A percentile compares a stretch with the other conserved stretches of the same genome.
Evolutionary conservation across 2,797 vertebrate genomes (phyloP).

Genomic region (Toxotes lorentzi): DNA sequence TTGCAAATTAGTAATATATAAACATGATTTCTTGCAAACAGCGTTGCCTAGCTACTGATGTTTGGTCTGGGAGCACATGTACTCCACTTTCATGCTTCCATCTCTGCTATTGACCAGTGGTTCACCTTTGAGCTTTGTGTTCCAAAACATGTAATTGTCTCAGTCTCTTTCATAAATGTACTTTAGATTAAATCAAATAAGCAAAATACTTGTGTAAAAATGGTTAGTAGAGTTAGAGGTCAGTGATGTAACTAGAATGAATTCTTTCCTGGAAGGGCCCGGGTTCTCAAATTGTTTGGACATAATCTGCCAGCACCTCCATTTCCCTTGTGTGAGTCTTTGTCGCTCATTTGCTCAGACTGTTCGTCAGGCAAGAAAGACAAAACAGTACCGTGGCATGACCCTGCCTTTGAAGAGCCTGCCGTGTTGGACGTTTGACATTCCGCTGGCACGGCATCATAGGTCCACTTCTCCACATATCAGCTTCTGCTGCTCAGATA

Average conservation of each 20-base stretch:
- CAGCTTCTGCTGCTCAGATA: conserved; percentile 66
- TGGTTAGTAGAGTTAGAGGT: neutral
- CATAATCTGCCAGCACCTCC: conserved; percentile 4
- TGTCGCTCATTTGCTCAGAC: conserved; percentile 10
- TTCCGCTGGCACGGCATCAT: conserved; percentile 76
- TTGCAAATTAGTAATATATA: neutral
- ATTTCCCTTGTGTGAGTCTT: conserved; percentile 21
- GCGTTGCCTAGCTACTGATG: conserved; percentile 9
- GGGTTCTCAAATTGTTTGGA: conserved; percentile 11
- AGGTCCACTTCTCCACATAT: conserved; percentile 61
- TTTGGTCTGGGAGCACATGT: neutral
- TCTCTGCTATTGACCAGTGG: neutral
- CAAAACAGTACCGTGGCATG: conserved; percentile 46
- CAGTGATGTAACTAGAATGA: neutral
- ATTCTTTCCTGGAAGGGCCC: conserved; percentile 7
- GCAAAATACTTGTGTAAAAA: neutral
- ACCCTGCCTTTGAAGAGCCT: conserved; percentile 54
- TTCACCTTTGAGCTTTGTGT: neutral
- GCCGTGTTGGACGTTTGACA: conserved; percentile 54
- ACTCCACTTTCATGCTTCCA: neutral
- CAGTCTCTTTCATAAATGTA: neutral
- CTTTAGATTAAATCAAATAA: neutral
- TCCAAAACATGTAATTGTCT: neutral
- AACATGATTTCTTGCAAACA: neutral
- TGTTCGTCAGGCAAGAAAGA: conserved; percentile 20